These are phyloP conservation scores for Lasioglossum calceatum DNA, from an alignment of 2,888 invertebrate species.

Conservation along the genomic window DNA sequence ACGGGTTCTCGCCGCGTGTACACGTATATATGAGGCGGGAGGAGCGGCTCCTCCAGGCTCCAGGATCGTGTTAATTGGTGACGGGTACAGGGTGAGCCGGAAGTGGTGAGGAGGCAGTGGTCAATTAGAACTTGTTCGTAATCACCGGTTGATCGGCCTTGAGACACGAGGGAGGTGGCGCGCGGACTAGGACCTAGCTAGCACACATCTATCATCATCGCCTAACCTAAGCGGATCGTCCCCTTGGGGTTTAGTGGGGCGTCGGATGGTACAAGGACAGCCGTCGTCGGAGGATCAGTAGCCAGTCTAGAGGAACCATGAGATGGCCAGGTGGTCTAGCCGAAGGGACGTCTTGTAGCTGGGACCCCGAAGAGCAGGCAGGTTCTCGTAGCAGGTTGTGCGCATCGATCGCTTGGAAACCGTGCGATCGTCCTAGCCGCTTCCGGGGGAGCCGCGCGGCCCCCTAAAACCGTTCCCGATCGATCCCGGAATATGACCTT, in stretches of 20 bases:
- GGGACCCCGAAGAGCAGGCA: background rate
- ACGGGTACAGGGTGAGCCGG: background rate
- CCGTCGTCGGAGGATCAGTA: background rate
- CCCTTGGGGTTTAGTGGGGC: background rate
- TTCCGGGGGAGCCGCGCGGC: conserved; percentile 38
- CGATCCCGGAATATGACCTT: conserved; percentile 65
- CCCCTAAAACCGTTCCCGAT: conserved; percentile 32
- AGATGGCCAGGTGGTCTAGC: background rate
- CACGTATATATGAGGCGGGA: conserved; percentile 50
- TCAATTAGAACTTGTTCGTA: background rate
- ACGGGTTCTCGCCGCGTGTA: conserved; percentile 78
- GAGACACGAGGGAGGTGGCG: background rate
- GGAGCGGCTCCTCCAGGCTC: conserved; percentile 19
- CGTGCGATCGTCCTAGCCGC: conserved; percentile 54
- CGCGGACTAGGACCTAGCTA: background rate
- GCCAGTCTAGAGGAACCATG: background rate
- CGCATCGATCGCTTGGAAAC: conserved; percentile 4
- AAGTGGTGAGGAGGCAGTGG: background rate
- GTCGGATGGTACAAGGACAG: background rate
- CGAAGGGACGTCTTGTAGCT: background rate
- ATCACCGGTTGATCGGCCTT: background rate
- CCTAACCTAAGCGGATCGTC: background rate
- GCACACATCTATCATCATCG: background rate
- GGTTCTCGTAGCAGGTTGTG: background rate
- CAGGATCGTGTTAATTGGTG: conserved; percentile 28